Conservation (phyloP, 2,797 vertebrate species). For the Pseudotriccus pelzelni region DNA sequence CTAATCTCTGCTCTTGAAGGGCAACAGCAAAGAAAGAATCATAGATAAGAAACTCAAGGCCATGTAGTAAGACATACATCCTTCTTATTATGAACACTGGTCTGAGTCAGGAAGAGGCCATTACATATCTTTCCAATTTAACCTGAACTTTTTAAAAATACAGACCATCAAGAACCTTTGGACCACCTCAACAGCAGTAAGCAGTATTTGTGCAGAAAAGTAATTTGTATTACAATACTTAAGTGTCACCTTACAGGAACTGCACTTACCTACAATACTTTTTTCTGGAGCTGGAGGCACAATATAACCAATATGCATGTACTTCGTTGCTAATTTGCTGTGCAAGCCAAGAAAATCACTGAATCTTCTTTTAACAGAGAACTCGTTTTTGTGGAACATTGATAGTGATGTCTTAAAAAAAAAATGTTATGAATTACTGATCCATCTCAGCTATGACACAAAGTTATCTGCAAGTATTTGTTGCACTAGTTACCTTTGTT, state of each 20-base stretch:
- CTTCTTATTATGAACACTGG: not conserved
- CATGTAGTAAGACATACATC: not conserved
- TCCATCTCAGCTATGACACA: not conserved
- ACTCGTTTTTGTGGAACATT: conserved; percentile 86
- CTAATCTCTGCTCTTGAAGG: not conserved
- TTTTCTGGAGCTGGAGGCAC: conserved; percentile 97
- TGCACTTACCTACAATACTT: conserved; percentile 93
- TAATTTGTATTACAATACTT: not conserved
- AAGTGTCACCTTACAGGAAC: not conserved
- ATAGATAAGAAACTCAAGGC: not conserved
- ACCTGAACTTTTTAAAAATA: not conserved
- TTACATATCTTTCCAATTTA: not conserved
- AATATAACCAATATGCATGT: conserved; percentile 93
- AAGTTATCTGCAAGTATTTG: not conserved
- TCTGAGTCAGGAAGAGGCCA: not conserved
- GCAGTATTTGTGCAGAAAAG: not conserved
- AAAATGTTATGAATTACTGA: not conserved
- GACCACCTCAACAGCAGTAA: not conserved
- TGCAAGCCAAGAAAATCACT: conserved; percentile 97
- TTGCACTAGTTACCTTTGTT: conserved; percentile 82
- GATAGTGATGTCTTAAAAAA: conserved; percentile 77
- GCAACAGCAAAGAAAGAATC: not conserved
- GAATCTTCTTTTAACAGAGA: conserved; percentile 93
- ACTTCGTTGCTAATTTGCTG: conserved; percentile 93
- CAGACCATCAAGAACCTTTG: not conserved